These are phyloP conservation scores for Rallus crepitans DNA, from an alignment of 2,797 vertebrate genomes.

Conservation along the genomic window DNA sequence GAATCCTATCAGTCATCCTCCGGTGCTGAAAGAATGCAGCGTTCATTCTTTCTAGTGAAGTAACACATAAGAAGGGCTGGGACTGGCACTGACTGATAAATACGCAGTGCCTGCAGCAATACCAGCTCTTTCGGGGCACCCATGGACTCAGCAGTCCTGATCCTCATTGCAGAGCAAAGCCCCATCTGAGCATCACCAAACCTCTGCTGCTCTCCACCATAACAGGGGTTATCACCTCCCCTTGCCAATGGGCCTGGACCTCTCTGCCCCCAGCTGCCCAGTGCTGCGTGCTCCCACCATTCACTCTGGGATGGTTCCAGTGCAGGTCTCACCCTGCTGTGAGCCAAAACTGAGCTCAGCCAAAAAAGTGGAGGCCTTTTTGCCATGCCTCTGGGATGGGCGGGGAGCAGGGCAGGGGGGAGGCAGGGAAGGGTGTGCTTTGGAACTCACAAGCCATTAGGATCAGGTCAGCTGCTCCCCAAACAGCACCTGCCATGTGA, in stretches of 20 bases:
- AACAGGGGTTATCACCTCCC: background rate
- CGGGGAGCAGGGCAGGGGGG: too few species aligned
- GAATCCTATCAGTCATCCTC: background rate
- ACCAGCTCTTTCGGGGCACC: background rate
- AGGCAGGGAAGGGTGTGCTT: background rate
- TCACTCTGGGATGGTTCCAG: background rate
- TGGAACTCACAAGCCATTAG: background rate
- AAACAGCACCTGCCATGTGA: background rate
- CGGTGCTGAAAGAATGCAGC: background rate
- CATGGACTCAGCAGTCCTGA: background rate
- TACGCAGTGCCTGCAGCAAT: fast-evolving
- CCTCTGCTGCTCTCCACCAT: background rate
- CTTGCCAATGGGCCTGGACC: background rate
- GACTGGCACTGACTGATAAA: background rate
- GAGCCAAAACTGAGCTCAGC: background rate
- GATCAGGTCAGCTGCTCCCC: background rate
- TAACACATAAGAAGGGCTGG: background rate
- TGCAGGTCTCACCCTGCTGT: fast-evolving
- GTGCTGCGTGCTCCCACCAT: fast-evolving
- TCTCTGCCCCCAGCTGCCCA: background rate
- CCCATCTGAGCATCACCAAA: background rate
- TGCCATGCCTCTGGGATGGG: fast-evolving
- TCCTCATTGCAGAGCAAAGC: background rate
- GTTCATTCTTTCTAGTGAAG: background rate
- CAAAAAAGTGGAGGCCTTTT: background rate